Conservation (phyloP, 2,797 vertebrate species). For the Carcharodon carcharias region DNA sequence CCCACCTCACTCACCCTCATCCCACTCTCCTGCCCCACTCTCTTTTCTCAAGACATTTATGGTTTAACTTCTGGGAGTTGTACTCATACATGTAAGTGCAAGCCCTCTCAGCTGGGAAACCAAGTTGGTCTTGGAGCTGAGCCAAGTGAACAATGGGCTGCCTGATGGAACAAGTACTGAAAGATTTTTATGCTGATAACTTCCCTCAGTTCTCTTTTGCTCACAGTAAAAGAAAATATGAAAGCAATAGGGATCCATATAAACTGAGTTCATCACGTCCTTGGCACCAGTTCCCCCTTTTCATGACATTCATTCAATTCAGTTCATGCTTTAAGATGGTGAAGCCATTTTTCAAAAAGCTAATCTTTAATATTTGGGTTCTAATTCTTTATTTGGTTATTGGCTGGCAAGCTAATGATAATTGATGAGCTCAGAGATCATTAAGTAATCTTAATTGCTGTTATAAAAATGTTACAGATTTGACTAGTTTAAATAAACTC, state of each 20-base stretch:
- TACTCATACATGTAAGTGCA: neutral
- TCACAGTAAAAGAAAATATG: neutral
- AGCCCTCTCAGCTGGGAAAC: neutral
- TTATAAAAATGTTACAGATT: neutral
- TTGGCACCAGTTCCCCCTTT: neutral
- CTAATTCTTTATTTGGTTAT: neutral
- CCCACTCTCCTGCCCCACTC: neutral
- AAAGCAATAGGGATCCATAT: neutral
- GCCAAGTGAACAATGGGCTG: neutral
- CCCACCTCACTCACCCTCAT: neutral
- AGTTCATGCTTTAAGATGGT: neutral
- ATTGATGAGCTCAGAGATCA: neutral
- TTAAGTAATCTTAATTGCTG: neutral
- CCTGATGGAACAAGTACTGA: neutral
- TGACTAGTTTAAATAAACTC: neutral
- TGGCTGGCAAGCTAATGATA: neutral
- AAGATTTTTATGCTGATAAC: neutral
- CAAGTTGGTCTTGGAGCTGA: neutral
- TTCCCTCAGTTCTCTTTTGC: neutral
- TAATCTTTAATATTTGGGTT: neutral
- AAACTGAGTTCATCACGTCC: neutral
- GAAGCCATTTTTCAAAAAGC: neutral
- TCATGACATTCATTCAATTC: too few species aligned
- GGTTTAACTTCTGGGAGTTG: neutral
- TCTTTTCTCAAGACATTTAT: neutral